Conservation (phyloP, 2,113 vertebrate species). For the Petaurus breviceps region DNA sequence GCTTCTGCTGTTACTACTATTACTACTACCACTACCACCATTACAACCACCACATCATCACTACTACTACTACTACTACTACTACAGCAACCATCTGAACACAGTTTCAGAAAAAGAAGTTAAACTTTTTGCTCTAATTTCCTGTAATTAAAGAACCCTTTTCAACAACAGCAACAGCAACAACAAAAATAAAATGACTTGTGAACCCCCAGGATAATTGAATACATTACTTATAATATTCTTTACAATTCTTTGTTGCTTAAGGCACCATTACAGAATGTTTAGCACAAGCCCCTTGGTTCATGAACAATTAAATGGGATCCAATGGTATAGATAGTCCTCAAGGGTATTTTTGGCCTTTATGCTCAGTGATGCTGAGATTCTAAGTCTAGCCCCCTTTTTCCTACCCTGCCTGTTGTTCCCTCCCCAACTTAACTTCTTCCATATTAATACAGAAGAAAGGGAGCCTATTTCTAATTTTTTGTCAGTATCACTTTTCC, state of each 20-base stretch:
- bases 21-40: too few relatives aligned
- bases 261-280: background rate
- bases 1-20: too few relatives aligned
- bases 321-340: background rate
- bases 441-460: background rate
- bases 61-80: background rate
- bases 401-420: background rate
- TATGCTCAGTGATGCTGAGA: background rate
- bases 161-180: background rate
- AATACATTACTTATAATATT: too few relatives aligned
- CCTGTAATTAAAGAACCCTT: background rate
- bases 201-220: too few relatives aligned
- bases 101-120: too few relatives aligned
- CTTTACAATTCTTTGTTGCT: background rate
- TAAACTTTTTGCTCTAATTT: background rate
- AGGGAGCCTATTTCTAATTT: background rate
- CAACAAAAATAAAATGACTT: background rate
- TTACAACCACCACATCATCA: too few relatives aligned
- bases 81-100: background rate
- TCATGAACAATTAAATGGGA: background rate
- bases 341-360: background rate
- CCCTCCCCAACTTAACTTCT: background rate
- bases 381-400: background rate
- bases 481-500: background rate
- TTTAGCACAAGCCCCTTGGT: background rate